Conservation (phyloP, 2,797 vertebrate species). For the Potorous gilbertii region DNA sequence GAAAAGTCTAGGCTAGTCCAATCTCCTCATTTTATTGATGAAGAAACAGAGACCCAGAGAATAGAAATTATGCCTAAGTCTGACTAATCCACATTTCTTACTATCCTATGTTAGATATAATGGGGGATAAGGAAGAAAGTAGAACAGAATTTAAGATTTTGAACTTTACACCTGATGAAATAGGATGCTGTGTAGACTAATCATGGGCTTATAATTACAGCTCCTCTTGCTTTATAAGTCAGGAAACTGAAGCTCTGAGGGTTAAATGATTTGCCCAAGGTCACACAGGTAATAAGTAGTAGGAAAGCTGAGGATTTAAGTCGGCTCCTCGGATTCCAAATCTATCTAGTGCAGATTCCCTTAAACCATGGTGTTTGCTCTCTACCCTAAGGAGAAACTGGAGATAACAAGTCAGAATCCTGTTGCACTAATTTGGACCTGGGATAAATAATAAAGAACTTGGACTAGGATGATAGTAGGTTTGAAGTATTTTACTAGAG, state of each 20-base stretch:
- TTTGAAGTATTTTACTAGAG: constrained; percentile 4
- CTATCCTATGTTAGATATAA: background rate
- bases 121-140: background rate
- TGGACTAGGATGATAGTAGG: background rate
- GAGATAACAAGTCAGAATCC: background rate
- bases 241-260: background rate
- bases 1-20: background rate
- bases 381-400: background rate
- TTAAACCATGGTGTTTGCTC: background rate
- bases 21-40: background rate
- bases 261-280: background rate
- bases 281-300: background rate
- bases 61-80: background rate
- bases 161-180: background rate
- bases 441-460: background rate
- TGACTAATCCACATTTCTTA: background rate
- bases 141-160: background rate
- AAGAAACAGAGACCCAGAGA: background rate
- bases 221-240: background rate
- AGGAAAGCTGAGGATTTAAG: background rate
- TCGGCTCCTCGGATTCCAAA: background rate
- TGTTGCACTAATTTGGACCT: background rate
- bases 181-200: background rate
- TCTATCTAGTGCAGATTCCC: background rate
- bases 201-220: background rate